Percentiles rank a stretch among this genome's conserved stretches.
Conservation (phyloP, 2,888 invertebrate genomes). For the Xiphydria camelus region DNA sequence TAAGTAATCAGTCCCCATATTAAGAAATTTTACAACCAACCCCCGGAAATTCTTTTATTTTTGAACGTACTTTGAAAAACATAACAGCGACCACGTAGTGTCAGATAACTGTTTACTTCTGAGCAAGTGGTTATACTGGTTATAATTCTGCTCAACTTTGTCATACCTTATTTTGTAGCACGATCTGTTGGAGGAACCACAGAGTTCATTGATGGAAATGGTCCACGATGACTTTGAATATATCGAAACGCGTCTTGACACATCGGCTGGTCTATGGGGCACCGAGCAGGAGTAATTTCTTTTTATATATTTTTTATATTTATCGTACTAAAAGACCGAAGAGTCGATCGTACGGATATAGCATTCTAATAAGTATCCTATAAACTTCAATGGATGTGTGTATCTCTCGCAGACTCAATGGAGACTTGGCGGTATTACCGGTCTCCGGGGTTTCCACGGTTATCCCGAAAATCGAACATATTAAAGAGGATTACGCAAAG, state of each 20-base stretch:
- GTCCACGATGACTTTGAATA: conserved; percentile 45
- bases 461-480: conserved; percentile 46
- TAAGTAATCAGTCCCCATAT: too few species aligned
- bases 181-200: conserved; percentile 41
- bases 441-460: conserved; percentile 44
- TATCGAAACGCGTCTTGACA: conserved; percentile 37
- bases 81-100: too few species aligned
- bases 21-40: too few species aligned
- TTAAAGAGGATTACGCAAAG: conserved; percentile 60
- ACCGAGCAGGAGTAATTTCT: conserved; percentile 55
- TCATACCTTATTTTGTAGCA: conserved; percentile 23
- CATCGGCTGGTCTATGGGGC: conserved; percentile 43
- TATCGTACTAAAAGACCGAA: too few species aligned
- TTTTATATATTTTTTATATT: neutral
- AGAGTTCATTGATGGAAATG: conserved; percentile 40
- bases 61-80: too few species aligned
- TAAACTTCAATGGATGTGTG: conserved; percentile 1
- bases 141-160: too few species aligned
- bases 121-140: too few species aligned
- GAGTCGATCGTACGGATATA: too few species aligned
- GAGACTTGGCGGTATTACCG: conserved; percentile 56
- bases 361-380: conserved; percentile 4
- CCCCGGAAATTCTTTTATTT: too few species aligned
- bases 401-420: conserved; percentile 49
- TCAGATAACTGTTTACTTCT: too few species aligned